A percentile compares a stretch with the other conserved stretches of the same genome.
Evolutionary conservation across 2,888 invertebrate species (phyloP).

Genomic region (Tiphia femorata): DNA sequence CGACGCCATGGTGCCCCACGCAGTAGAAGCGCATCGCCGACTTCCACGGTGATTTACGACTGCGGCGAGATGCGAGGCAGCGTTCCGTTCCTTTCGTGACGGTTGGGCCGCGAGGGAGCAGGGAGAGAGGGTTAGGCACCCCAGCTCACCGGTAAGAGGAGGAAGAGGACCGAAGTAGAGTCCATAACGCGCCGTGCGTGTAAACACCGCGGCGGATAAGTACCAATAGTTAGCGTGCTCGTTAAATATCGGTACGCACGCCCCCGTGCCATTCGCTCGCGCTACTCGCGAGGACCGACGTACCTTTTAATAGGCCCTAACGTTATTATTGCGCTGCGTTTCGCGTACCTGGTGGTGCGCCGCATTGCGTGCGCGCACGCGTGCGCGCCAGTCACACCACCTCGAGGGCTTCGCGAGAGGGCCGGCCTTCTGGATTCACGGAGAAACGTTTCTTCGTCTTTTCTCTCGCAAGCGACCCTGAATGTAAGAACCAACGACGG

Average conservation of each 20-base stretch:
- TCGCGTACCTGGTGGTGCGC: no score
- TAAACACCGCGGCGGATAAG: slow-evolving; percentile 39
- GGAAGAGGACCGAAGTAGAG: slow-evolving; percentile 19
- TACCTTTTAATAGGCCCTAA: slow-evolving; percentile 23
- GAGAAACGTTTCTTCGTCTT: no score
- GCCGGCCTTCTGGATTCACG: no score
- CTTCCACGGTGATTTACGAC: slow-evolving; percentile 44
- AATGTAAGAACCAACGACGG: no score
- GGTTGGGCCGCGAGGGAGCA: slow-evolving; percentile 12
- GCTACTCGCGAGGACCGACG: slow-evolving; percentile 4
- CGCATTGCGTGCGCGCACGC: no score
- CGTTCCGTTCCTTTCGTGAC: slow-evolving; percentile 24
- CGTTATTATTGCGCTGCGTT: slow-evolving; percentile 21
- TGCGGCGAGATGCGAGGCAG: slow-evolving; percentile 16
- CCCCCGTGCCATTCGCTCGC: slow-evolving; percentile 16
- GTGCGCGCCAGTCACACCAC: no score
- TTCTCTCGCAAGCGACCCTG: no score
- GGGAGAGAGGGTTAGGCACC: slow-evolving; percentile 16
- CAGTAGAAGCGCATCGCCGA: slow-evolving; percentile 29
- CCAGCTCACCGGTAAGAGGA: no score
- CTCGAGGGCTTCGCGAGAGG: no score
- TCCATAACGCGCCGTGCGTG: slow-evolving; percentile 40
- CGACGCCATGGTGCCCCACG: no score
- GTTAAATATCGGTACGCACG: slow-evolving; percentile 36
- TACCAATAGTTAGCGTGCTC: slow-evolving; percentile 42